A percentile compares a stretch with the other conserved stretches of the same genome.
phyloP scores from a whole-genome alignment of 2,888 invertebrate genomes.

The Miltochrista miniata region DNA sequence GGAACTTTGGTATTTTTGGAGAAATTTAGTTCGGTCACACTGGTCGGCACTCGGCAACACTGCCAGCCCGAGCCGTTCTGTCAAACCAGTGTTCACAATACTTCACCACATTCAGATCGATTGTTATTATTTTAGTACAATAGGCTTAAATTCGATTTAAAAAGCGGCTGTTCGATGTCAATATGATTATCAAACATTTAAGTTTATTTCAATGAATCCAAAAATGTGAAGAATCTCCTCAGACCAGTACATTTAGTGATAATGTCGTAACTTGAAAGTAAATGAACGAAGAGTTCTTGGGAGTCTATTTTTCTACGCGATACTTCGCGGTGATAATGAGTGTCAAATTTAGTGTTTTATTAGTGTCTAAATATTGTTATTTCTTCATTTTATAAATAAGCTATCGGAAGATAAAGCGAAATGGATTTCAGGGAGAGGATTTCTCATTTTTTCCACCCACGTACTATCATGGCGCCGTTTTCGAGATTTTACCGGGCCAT shows the following conservation, averaged over 20 bases:
- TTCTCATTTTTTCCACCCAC: conserved; percentile 54
- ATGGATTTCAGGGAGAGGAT: conserved; percentile 60
- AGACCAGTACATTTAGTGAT: conserved; percentile 16
- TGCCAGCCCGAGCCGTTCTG: no score
- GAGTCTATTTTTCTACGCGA: conserved; percentile 34
- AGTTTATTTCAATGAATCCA: conserved; percentile 22
- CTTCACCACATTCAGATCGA: conserved; percentile 6
- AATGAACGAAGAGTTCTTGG: conserved; percentile 30
- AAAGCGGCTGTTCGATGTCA: conserved; percentile 65
- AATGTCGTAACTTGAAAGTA: conserved; percentile 24
- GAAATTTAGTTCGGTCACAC: no score
- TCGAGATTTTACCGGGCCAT: conserved; percentile 73
- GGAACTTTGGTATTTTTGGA: no score
- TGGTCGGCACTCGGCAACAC: no score
- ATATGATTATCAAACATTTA: conserved; percentile 38
- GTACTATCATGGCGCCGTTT: conserved; percentile 71
- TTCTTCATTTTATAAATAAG: conserved; percentile 36
- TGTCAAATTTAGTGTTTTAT: conserved; percentile 76
- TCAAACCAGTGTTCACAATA: no score
- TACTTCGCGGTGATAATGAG: conserved; percentile 74
- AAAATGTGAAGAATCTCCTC: conserved; percentile 21
- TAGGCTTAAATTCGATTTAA: conserved; percentile 7
- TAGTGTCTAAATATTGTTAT: conserved; percentile 55
- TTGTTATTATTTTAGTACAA: conserved; percentile 5
- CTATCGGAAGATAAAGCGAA: conserved; percentile 24